Evolutionary conservation across 2,888 invertebrate species (phyloP).

Genomic region (Drosophila barbarae): DNA sequence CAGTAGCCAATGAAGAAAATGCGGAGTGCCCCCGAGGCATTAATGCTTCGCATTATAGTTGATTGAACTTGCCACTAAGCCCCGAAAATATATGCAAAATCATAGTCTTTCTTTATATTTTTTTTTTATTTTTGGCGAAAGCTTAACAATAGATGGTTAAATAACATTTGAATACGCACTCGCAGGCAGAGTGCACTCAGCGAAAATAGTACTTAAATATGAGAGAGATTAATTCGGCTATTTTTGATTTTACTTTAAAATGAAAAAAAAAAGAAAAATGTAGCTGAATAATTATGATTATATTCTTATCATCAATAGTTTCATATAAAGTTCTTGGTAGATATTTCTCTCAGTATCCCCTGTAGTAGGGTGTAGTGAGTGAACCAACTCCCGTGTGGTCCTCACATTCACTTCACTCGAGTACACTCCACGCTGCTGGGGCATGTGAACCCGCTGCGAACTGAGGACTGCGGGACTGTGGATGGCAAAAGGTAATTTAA

Average conservation of each 20-base stretch:
- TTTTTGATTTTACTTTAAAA: neutral
- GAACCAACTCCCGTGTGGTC: constrained; percentile 59
- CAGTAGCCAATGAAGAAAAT: constrained; percentile 18
- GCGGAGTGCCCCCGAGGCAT: constrained; percentile 18
- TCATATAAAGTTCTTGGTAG: no score
- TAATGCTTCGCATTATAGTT: constrained; percentile 45
- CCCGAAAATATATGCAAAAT: constrained; percentile 64
- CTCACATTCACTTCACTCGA: constrained; percentile 42
- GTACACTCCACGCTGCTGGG: constrained; percentile 12
- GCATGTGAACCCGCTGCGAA: constrained; percentile 36
- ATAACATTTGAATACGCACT: constrained; percentile 58
- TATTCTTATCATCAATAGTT: neutral
- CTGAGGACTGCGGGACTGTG: constrained; percentile 15
- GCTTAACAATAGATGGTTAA: constrained; percentile 63
- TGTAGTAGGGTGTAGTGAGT: constrained; percentile 15
- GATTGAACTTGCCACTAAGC: constrained; percentile 42
- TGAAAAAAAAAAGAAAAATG: neutral
- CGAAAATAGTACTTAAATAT: neutral
- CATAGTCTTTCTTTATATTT: constrained; percentile 37
- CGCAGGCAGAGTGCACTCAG: constrained; percentile 17
- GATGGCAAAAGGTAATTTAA: constrained; percentile 65
- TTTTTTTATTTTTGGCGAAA: constrained; percentile 46
- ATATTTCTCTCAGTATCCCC: neutral
- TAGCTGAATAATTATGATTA: neutral
- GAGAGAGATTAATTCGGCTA: neutral